Evolutionary conservation across 53 echinoderm and acorn worm species (phyloP).

Genomic region (Astropecten irregularis): DNA sequence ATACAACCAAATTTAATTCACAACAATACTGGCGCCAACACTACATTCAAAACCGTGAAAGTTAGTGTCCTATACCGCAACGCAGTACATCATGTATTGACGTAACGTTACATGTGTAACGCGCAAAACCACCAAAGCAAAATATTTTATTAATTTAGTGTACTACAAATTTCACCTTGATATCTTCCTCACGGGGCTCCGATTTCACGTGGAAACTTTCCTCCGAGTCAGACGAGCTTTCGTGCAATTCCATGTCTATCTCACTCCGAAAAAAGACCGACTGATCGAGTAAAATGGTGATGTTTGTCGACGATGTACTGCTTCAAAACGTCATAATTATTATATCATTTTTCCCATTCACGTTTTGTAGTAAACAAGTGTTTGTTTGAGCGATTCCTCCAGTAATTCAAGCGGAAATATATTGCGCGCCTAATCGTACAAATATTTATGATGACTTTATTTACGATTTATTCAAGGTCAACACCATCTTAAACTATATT

Average conservation of each 20-base stretch:
- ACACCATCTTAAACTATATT: too few species aligned
- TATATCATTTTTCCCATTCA: not conserved
- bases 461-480: not conserved
- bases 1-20: too few species aligned
- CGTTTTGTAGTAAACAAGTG: conserved; percentile 30
- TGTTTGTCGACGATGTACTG: not conserved
- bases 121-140: too few species aligned
- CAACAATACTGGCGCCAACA: too few species aligned
- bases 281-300: not conserved
- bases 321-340: not conserved
- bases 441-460: too few species aligned
- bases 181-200: conserved; percentile 46
- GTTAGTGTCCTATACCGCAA: too few species aligned
- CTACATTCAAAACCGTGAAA: too few species aligned
- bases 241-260: conserved; percentile 13
- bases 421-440: conserved; percentile 20
- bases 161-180: too few species aligned
- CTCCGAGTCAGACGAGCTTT: conserved; percentile 27
- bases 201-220: conserved; percentile 33
- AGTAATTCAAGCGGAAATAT: conserved; percentile 15
- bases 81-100: too few species aligned
- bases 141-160: too few species aligned
- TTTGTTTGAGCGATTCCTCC: conserved; percentile 34
- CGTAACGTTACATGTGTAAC: too few species aligned
- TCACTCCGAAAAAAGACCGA: not conserved